Evolutionary conservation across 2,888 invertebrate genomes (phyloP), one percentile per base, ranked within the genome.

Genomic region (Dorcus parallelipipedus): DNA sequence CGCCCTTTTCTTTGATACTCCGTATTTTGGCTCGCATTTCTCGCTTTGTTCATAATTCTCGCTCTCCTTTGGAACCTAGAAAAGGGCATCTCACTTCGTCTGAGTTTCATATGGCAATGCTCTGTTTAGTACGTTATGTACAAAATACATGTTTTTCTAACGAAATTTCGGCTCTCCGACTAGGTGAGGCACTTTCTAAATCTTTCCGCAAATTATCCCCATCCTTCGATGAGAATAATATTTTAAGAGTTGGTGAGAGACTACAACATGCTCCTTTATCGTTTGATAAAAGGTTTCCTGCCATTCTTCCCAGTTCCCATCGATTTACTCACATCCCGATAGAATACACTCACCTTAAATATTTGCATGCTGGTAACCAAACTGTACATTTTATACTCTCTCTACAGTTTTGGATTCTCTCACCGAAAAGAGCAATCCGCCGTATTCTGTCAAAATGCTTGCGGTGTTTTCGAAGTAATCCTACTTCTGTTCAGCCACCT

Each of bases 381-480:
- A 40, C n/a, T n/a, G 40, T 40, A 2, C 40, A 2, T 9, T 40
- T 40, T 40, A n/a, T 40, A 40, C 40, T 40, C 3, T n/a, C 9
- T 40, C 40, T 2, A 40, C 9, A 40, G 9, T 9, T 40, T 40
- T 40, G 40, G 40, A 40, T 40, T n/a, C 1, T 40, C 9, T 40
- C 40, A 2, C 2, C 40, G 3, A 40, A 40, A 40, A 9, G 40
- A n/a, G 40, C 40, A n/a, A 40, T 40, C 3, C 2, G n/a, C 3
- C 40, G 40, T 40, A n/a, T 40, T 9, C n/a, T 3, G 3, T 40
- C 3, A n/a, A 9, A 42, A 14, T 62, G 62, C 39, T 38, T 60
- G 5, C 43, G 38, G 14, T 68, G 68, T 55, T 69, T 64, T 41
- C 42, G 51, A 48, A 42, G 42, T 20, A 64, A 63, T 14, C 66